A percentile compares a stretch with the other conserved stretches of the same genome.
Evolutionary conservation across 2,888 invertebrate genomes (phyloP).

Genomic region (Dicyrtoma fusca): DNA sequence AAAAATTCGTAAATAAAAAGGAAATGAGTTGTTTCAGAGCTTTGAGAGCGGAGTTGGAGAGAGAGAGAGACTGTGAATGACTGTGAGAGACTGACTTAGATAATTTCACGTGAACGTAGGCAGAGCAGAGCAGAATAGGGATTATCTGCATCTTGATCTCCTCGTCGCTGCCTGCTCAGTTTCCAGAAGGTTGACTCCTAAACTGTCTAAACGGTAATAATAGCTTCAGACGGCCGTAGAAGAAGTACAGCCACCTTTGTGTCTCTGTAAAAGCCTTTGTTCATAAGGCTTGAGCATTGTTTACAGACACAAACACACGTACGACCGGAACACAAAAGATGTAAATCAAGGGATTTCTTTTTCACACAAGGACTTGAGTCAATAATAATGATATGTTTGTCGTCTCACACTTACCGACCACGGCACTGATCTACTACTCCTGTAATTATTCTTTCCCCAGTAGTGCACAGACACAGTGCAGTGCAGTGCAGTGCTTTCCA

Average conservation of each 20-base stretch:
- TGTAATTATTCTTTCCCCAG: no score
- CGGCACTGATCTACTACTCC: neutral
- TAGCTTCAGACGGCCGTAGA: neutral
- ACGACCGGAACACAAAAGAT: slow-evolving; percentile 13
- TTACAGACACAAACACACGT: slow-evolving; percentile 5
- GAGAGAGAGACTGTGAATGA: no score
- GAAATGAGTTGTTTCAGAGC: no score
- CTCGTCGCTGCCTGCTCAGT: neutral
- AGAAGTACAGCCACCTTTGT: neutral
- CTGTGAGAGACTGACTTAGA: no score
- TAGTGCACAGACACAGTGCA: no score
- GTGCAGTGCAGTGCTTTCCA: no score
- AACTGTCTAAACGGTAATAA: neutral
- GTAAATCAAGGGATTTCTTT: slow-evolving; percentile 19
- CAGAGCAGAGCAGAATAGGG: no score
- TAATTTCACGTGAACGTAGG: no score
- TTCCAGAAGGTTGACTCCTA: neutral
- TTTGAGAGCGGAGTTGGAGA: no score
- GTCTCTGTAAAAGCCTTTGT: neutral
- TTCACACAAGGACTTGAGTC: slow-evolving; percentile 18
- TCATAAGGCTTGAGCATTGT: neutral
- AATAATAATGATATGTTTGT: slow-evolving; percentile 26
- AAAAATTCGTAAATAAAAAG: no score
- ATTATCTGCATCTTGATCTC: no score
- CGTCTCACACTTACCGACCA: slow-evolving; percentile 14